Conservation (phyloP, 2,113 vertebrate genomes). For the Phrynosoma blainvillii region DNA sequence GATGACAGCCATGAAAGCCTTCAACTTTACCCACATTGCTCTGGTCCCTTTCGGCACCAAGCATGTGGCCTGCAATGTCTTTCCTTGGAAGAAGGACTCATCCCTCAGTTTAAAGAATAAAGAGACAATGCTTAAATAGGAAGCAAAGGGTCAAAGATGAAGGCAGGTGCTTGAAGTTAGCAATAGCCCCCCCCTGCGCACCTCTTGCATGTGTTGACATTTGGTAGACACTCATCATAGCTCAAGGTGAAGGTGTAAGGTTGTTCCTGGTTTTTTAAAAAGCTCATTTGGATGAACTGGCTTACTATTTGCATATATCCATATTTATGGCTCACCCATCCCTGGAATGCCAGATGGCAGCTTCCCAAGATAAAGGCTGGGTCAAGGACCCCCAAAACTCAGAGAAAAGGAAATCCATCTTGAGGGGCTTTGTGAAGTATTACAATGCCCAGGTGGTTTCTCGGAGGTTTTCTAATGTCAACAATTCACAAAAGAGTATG, state of each 20-base stretch:
- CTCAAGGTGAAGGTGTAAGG: neutral
- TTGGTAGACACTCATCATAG: neutral
- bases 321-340: neutral
- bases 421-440: neutral
- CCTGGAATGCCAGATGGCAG: neutral
- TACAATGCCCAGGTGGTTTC: too few species aligned
- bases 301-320: conserved; percentile 1
- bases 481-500: neutral
- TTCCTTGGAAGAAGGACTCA: neutral
- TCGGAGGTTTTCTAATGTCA: neutral
- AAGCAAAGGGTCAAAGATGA: neutral
- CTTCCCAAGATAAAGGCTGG: neutral
- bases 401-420: neutral
- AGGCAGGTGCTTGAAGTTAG: neutral
- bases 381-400: neutral
- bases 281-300: neutral
- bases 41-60: too few species aligned
- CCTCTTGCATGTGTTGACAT: neutral
- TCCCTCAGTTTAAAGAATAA: neutral
- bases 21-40: too few species aligned
- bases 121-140: neutral
- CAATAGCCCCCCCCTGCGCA: neutral
- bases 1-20: too few species aligned
- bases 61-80: too few species aligned
- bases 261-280: neutral